Evolutionary conservation across 2,888 invertebrate genomes (phyloP).

Genomic region (Tillus elongatus): DNA sequence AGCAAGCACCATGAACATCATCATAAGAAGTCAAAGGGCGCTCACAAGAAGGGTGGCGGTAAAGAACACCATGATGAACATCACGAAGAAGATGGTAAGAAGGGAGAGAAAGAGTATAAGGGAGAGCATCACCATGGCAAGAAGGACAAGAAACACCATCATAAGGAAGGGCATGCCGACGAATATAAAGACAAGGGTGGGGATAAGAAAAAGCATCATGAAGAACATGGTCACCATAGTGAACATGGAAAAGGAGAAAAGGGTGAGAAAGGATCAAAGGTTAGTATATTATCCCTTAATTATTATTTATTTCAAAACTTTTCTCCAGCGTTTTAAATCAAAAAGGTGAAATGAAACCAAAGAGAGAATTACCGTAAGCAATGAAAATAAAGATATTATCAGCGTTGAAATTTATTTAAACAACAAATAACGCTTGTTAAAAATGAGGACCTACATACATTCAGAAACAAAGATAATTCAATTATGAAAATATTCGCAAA

Average conservation of each 20-base stretch:
- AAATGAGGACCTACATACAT: no score
- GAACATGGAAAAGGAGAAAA: conserved; percentile 46
- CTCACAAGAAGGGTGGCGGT: conserved; percentile 26
- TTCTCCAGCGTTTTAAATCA: no score
- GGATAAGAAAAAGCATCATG: conserved; percentile 45
- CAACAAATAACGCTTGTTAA: no score
- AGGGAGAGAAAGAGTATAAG: conserved; percentile 36
- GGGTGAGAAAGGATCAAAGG: conserved; percentile 43
- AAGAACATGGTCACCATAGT: conserved; percentile 42
- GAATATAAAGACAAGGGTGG: conserved; percentile 44
- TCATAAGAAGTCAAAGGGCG: conserved; percentile 10
- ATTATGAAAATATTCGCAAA: no score
- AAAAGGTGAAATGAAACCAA: no score
- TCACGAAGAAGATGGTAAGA: conserved; percentile 30
- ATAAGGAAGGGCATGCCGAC: conserved; percentile 44
- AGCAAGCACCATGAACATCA: not conserved
- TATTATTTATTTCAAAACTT: not conserved
- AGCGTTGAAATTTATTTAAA: no score
- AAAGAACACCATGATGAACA: conserved; percentile 30
- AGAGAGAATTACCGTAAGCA: no score
- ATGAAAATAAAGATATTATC: no score
- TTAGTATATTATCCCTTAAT: conserved; percentile 17
- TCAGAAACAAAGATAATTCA: no score
- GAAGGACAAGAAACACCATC: conserved; percentile 36
- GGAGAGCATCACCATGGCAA: conserved; percentile 35